Evolutionary conservation across 2,888 invertebrate genomes (phyloP), one percentile per base, ranked within the genome.

Genomic region (Pyralis farinalis): DNA sequence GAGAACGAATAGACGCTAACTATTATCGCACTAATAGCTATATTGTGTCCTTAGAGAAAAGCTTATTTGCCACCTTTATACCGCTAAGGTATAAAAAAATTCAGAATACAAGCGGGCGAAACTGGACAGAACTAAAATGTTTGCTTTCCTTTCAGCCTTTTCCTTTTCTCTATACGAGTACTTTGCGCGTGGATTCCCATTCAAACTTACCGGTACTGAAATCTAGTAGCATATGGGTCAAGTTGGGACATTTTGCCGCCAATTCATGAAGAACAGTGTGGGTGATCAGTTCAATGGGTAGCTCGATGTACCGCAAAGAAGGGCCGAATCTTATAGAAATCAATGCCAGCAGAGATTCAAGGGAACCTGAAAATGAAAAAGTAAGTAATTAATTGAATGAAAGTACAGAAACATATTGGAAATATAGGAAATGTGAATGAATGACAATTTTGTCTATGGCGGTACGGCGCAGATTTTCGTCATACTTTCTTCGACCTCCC

Each of bases 211-310:
- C 92, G 48, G 98, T 99, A 52, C 98, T 98, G 73, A 99, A 99
- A 71, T 99, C 99, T 47, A 99, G 90, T 10, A 99, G 92, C 95
- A 99, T 96, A 72, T 97, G 96, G 0, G 98, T 97, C 40, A 98
- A 88, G 77, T 98, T 98, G 0, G 98, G 97, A 65, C 98, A 98
- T 78, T 98, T 98, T 63, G 95, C 97, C 0, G 98, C 96, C 51
- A 99, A 81, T 73, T 99, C 99, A 74, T 99, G 99, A 0, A 99
- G 91, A 6, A 99, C 97, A 0, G 97, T 97, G 65, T 98, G 97
- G 0, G 98, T 98, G 58, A 99, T 98, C 51, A 99, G 84, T 77
- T 99, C 99, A 58, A 98, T 98, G 0, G 98, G 97, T 39, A 99
- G 89, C 73, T 98, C 98, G 53, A 97, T 96, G 81, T 97, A 97